These are phyloP conservation scores for Euura lappo DNA, from an alignment of 1,140 invertebrate species.

Conservation along the genomic window DNA sequence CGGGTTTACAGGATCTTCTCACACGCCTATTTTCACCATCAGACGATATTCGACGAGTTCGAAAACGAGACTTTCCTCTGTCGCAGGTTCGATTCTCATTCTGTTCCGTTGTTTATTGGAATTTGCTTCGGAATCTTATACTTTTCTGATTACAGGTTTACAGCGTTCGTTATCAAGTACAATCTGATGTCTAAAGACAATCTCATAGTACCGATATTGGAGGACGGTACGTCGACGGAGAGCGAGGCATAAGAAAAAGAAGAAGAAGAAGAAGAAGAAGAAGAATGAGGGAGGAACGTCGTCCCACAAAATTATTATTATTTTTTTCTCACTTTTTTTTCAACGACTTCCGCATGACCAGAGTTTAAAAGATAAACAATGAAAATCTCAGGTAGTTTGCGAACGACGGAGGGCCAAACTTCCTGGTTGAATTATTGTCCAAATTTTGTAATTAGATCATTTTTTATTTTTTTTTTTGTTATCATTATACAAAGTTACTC, in stretches of 20 bases:
- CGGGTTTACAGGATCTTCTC: constrained; percentile 99
- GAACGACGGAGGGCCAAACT: not conserved
- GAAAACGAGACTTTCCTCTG: constrained; percentile 96
- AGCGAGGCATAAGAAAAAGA: constrained; percentile 74
- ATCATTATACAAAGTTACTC: no score
- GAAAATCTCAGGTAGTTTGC: not conserved
- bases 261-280: constrained; percentile 39
- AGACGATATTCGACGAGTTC: constrained; percentile 96
- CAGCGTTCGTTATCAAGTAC: constrained; percentile 98
- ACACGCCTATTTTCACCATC: constrained; percentile 99
- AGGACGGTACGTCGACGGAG: constrained; percentile 68
- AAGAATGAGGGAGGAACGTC: constrained; percentile 42
- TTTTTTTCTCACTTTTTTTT: not conserved
- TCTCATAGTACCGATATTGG: constrained; percentile 96
- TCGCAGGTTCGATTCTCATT: constrained; percentile 67
- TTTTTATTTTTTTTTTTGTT: no score
- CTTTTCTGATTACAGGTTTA: constrained; percentile 69
- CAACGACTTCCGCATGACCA: not conserved
- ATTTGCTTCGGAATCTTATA: not conserved
- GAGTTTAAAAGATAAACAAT: not conserved
- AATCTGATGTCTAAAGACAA: constrained; percentile 98
- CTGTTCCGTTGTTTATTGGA: no score
- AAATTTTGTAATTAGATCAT: not conserved
- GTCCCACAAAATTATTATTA: constrained; percentile 20
- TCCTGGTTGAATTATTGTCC: constrained; percentile 1